Conservation (phyloP, 1,140 invertebrate species). For the roundworm (Caenorhabditis elegans) region WBcel235 BX284606.5:16049501-16050000, state of each 20-base stretch:
- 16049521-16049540: not conserved
- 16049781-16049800: too few relatives aligned
- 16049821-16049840: too few relatives aligned
- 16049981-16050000: too few relatives aligned
- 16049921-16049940: not conserved
- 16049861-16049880: not conserved
- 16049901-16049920: not conserved
- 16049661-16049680: too few relatives aligned
- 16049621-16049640: not conserved
- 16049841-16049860: not conserved
- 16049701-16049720: not conserved
- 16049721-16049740: too few relatives aligned
- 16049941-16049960: not conserved
- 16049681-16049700: too few relatives aligned
- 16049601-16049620: not conserved
- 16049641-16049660: not conserved
- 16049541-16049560: not conserved
- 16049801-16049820: too few relatives aligned
- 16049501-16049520: not conserved
- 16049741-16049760: too few relatives aligned
- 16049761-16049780: too few relatives aligned
- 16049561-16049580: not conserved
- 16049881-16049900: not conserved
- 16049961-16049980: not conserved
- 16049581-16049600: conserved; percentile 16